Percentiles rank a stretch among this genome's conserved stretches.
Evolutionary conservation across 1,140 invertebrate genomes (phyloP).

Genomic region (Drosophila paulistorum): DNA sequence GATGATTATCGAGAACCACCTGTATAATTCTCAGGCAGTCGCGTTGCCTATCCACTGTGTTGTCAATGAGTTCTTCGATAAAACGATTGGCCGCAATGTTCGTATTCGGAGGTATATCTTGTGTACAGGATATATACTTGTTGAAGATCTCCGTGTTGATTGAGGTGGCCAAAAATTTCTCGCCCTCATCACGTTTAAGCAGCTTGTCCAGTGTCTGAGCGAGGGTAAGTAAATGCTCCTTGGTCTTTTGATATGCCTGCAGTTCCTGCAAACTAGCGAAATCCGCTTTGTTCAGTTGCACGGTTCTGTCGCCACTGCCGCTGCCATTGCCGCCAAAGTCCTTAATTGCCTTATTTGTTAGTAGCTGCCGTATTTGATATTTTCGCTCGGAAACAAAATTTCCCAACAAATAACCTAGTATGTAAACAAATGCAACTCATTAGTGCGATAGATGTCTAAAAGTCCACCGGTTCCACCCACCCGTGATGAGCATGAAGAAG

Average conservation of each 20-base stretch:
- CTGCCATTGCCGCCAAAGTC: conserved; percentile 12
- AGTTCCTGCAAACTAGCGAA: conserved; percentile 71
- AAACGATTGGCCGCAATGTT: conserved; percentile 74
- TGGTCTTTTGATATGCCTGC: conserved; percentile 70
- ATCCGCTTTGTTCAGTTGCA: conserved; percentile 65
- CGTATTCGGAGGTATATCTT: conserved; percentile 77
- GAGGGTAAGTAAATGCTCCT: conserved; percentile 60
- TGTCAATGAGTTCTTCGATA: conserved; percentile 77
- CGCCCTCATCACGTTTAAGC: conserved; percentile 69
- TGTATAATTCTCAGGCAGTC: conserved; percentile 78
- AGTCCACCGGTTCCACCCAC: conserved; percentile 42
- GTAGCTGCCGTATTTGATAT: conserved; percentile 73
- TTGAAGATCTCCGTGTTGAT: conserved; percentile 79
- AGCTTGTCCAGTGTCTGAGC: conserved; percentile 72
- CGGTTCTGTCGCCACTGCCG: conserved; percentile 27
- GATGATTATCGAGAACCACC: conserved; percentile 71
- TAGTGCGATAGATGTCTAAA: conserved; percentile 34
- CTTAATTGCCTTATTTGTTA: conserved; percentile 67
- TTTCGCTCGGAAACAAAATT: conserved; percentile 81
- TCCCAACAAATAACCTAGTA: conserved; percentile 75
- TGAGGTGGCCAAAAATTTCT: conserved; percentile 71
- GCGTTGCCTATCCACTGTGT: conserved; percentile 70
- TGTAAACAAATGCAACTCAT: conserved; percentile 55
- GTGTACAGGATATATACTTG: conserved; percentile 79
- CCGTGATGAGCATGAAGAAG: conserved; percentile 81